phyloP scores from a whole-genome alignment of 1,140 invertebrate genomes.

The Drosophila pandora region DNA sequence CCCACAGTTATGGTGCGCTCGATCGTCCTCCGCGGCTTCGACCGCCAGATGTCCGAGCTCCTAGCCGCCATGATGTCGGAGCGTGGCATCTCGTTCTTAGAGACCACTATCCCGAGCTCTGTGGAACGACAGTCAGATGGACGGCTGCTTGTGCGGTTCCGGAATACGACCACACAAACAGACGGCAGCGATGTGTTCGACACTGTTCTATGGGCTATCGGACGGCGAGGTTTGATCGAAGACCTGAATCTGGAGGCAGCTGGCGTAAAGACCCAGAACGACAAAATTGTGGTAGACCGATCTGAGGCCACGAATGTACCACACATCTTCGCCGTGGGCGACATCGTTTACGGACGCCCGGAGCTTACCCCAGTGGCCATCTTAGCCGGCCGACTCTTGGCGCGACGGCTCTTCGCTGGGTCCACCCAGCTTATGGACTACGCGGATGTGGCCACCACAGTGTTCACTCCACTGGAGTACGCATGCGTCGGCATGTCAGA shows the following conservation, averaged over 20 bases:
- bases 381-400: slow-evolving; percentile 94
- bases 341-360: slow-evolving; percentile 93
- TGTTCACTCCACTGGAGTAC: slow-evolving; percentile 99
- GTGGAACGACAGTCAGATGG: slow-evolving; percentile 89
- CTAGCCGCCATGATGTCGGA: slow-evolving; percentile 93
- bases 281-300: slow-evolving; percentile 88
- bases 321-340: slow-evolving; percentile 97
- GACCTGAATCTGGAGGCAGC: slow-evolving; percentile 88
- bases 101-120: slow-evolving; percentile 90
- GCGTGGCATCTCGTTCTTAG: slow-evolving; percentile 92
- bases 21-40: slow-evolving; percentile 98
- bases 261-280: slow-evolving; percentile 85
- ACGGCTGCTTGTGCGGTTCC: slow-evolving; percentile 89
- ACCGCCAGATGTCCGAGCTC: slow-evolving; percentile 97
- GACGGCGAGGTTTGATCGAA: slow-evolving; percentile 89
- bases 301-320: slow-evolving; percentile 94
- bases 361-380: slow-evolving; percentile 99
- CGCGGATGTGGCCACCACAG: slow-evolving; percentile 96
- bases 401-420: slow-evolving; percentile 88
- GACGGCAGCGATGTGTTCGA: slow-evolving; percentile 90
- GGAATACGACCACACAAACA: slow-evolving; percentile 83
- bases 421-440: slow-evolving; percentile 92
- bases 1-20: slow-evolving; percentile 97
- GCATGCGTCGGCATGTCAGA: slow-evolving; percentile 96
- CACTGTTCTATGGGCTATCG: slow-evolving; percentile 94